phyloP scores from a whole-genome alignment of 1,140 invertebrate species.

The Zaprionus davidi region DNA sequence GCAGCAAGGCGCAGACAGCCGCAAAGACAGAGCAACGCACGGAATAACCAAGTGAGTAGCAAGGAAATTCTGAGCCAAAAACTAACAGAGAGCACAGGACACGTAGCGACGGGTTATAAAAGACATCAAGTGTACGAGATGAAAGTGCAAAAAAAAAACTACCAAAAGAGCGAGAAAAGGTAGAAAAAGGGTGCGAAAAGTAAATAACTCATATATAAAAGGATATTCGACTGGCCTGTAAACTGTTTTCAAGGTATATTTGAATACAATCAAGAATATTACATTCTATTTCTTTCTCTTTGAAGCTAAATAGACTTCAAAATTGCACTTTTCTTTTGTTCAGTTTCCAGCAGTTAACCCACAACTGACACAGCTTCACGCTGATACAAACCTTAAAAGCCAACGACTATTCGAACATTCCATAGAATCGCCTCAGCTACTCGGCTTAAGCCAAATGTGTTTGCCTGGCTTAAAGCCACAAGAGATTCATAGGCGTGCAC shows the following conservation, averaged over 20 bases:
- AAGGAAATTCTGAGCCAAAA: constrained; percentile 34
- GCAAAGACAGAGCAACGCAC: constrained; percentile 56
- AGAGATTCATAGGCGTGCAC: constrained; percentile 38
- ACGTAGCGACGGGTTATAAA: constrained; percentile 34
- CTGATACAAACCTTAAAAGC: not conserved
- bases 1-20: constrained; percentile 59
- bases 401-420: not conserved
- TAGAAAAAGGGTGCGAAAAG: not conserved
- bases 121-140: constrained; percentile 36
- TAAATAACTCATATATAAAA: not conserved
- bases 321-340: not conserved
- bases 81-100: constrained; percentile 25
- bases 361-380: not conserved
- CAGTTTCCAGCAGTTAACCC: not conserved
- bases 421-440: not conserved
- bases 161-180: not conserved
- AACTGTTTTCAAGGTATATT: not conserved
- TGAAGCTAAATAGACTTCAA: not conserved
- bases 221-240: not conserved
- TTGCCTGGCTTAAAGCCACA: constrained; percentile 16
- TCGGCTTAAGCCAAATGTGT: not conserved
- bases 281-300: not conserved
- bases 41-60: constrained; percentile 72
- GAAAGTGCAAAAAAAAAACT: constrained; percentile 10
- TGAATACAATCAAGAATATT: not conserved